Evolutionary conservation across 1,140 invertebrate genomes (phyloP).

Genomic region (Heliconius melpomene): DNA sequence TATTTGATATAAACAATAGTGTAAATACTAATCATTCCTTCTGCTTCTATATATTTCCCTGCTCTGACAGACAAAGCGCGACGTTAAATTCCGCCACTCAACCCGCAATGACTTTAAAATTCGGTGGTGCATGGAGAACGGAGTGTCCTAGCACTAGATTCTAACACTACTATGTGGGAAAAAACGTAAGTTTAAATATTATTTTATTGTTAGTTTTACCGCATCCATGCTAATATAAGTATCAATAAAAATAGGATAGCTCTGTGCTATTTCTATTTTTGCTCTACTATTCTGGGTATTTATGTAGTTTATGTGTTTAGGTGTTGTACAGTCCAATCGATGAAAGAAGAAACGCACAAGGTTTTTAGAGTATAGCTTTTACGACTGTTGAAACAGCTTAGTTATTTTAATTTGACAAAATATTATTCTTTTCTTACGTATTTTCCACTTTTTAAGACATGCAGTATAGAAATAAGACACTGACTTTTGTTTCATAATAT

Average conservation of each 20-base stretch:
- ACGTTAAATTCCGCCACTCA: neutral
- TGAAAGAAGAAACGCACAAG: constrained; percentile 32
- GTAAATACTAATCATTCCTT: too few relatives aligned
- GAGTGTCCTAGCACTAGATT: neutral
- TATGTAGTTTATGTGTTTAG: constrained; percentile 33
- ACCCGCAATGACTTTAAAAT: neutral
- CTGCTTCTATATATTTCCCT: too few relatives aligned
- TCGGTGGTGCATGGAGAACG: neutral
- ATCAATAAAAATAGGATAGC: constrained; percentile 40
- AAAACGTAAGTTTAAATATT: too few relatives aligned
- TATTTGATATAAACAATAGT: too few relatives aligned
- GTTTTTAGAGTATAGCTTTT: constrained; percentile 18
- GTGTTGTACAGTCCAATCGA: constrained; percentile 22
- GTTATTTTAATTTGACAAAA: constrained; percentile 9
- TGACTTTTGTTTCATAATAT: too few relatives aligned
- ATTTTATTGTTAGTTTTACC: constrained; percentile 17
- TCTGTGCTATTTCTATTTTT: constrained; percentile 38
- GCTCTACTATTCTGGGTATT: constrained; percentile 35
- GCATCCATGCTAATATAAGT: constrained; percentile 21
- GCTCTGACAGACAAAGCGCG: too few relatives aligned
- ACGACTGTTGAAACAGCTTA: constrained; percentile 7
- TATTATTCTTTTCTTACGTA: neutral
- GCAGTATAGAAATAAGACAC: too few relatives aligned
- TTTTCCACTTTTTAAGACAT: neutral
- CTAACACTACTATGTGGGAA: neutral